Base-by-base conservation (phyloP, 1,140 invertebrate species). In the Phymorhynchus buccinoides region DNA sequence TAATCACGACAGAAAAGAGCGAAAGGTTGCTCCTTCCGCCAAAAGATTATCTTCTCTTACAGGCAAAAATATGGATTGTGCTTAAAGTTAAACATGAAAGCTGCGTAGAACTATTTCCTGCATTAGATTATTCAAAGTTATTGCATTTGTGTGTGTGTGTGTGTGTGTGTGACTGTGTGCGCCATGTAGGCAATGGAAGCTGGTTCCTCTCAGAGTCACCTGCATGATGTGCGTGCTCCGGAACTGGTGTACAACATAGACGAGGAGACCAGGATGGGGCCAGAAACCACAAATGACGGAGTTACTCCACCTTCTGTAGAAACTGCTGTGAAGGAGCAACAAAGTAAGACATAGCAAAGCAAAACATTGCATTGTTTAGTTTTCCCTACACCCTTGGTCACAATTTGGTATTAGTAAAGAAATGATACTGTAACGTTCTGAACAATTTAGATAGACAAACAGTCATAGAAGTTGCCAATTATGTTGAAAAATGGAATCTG, bases 241-340 rank as follows among this genome's bases (percentile, higher is more conserved):
- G 86, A 87, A 66, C 79, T 42, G 32, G 86, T 87, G 44, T 85
- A 85, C 62, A 75, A 87, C 52, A 87, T 87, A 73, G 86, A 87
- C 71, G 86, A 87, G 80, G 86, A 87, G 41, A 87, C 86, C 32
- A 68, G 86, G 42, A 87, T 87, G 86, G 84, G 86, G 1, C 78
- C 82, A 52, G 86, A 87, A 6, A 79, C 27, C 6, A 79, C 42
- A 30, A 79, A 79, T 39, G 77, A 79, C 27, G 44, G 77, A 16
- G 30, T 79, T 27, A 75, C 27, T 18, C 37, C 73, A 9, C 37
- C 37, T 71, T 35, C 30, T 27, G 3, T 12, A 6, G 68, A 71
- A 35, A 71, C 12, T 35, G 30, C 7, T 1, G 1, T 35, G 6
- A 71, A 71, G 30, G 30, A 37, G 4, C 68, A 1, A 27, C 30